These are phyloP conservation scores for Natrix natrix DNA, from an alignment of 2,797 vertebrate species.

Conservation along the genomic window DNA sequence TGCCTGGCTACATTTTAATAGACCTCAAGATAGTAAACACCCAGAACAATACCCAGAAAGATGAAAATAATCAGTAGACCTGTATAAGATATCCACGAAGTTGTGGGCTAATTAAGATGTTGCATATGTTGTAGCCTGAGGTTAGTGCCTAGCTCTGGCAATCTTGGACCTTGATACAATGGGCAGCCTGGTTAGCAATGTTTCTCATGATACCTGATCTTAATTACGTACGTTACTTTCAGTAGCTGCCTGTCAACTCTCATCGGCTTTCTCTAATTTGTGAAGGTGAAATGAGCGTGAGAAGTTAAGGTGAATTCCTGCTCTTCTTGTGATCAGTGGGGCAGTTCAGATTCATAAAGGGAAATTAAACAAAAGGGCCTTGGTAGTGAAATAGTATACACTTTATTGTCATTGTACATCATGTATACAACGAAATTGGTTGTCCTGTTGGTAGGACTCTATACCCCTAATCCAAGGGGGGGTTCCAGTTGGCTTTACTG, in stretches of 20 bases:
- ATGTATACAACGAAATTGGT: no score
- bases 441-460: background rate
- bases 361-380: background rate
- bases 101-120: background rate
- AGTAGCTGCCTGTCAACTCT: background rate
- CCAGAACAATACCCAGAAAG: background rate
- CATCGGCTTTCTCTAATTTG: background rate
- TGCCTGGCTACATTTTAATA: conserved; percentile 1
- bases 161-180: background rate
- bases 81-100: background rate
- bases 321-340: background rate
- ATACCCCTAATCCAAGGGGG: background rate
- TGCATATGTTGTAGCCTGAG: background rate
- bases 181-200: background rate
- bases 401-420: no score
- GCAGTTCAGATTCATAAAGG: background rate
- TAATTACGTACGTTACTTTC: background rate
- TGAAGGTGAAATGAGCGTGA: background rate
- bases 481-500: no score
- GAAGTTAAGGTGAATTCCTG: background rate
- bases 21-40: background rate
- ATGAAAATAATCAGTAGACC: background rate
- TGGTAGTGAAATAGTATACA: no score
- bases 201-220: background rate
- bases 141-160: background rate